A percentile compares a stretch with the other conserved stretches of the same genome.
phyloP scores from a whole-genome alignment of 2,888 invertebrate genomes.

The Drosophila paucipuncta region DNA sequence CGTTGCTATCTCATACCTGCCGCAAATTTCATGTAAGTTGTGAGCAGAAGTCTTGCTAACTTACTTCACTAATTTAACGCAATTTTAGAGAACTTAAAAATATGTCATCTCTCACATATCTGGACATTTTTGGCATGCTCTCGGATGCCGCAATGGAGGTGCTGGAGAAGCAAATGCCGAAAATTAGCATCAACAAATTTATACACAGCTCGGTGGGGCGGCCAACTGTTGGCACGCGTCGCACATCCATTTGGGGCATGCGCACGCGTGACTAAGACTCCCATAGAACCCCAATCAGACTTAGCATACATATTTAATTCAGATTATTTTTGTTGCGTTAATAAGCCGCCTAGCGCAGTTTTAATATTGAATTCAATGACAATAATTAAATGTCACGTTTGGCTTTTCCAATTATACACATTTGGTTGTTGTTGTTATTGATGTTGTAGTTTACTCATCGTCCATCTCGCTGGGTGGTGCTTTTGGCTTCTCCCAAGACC shows the following conservation, averaged over 20 bases:
- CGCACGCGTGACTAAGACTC: constrained; percentile 90
- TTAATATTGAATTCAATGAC: constrained; percentile 61
- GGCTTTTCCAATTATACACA: constrained; percentile 13
- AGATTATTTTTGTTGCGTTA: constrained; percentile 27
- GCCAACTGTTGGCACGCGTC: constrained; percentile 94
- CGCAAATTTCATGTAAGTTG: constrained; percentile 89
- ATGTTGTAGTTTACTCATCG: constrained; percentile 33
- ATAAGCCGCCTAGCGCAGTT: constrained; percentile 44
- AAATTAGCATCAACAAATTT: constrained; percentile 90
- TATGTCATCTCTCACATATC: constrained; percentile 89
- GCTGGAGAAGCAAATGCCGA: constrained; percentile 87
- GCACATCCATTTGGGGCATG: constrained; percentile 96
- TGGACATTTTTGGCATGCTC: constrained; percentile 94
- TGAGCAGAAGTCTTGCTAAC: neutral
- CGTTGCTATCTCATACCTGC: constrained; percentile 93
- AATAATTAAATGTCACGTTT: constrained; percentile 58
- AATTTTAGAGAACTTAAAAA: constrained; percentile 86
- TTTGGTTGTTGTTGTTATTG: neutral
- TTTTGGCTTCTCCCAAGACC: constrained; percentile 76
- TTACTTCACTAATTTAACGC: neutral
- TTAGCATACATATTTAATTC: constrained; percentile 16
- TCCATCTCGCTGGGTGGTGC: constrained; percentile 62
- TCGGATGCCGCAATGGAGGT: constrained; percentile 86
- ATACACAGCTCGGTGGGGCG: constrained; percentile 94
- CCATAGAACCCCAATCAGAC: constrained; percentile 6